Evolutionary conservation across 2,113 vertebrate species (phyloP).

Genomic region (Asarcornis scutulata): DNA sequence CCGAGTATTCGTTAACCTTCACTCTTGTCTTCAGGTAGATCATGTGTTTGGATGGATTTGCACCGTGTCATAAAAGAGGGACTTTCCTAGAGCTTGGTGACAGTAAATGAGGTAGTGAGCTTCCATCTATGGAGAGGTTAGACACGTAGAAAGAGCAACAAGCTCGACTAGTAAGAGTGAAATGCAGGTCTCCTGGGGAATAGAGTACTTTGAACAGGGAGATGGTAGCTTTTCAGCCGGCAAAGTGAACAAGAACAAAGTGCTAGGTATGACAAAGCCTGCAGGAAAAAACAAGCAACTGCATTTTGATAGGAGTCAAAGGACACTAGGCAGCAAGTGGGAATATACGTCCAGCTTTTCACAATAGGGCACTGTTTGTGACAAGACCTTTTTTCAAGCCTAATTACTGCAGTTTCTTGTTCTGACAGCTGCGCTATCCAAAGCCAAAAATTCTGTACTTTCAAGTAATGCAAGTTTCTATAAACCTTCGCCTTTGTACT

Average conservation of each 20-base stretch:
- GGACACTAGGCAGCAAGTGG: not conserved
- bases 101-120: not conserved
- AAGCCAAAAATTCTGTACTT: not conserved
- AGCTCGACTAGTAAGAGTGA: not conserved
- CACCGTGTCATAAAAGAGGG: not conserved
- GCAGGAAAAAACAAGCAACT: accelerated
- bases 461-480: not conserved
- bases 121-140: accelerated
- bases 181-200: not conserved
- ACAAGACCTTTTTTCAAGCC: not conserved
- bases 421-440: not conserved
- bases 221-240: not conserved
- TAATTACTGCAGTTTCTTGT: not conserved
- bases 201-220: not conserved
- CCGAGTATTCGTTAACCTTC: not conserved
- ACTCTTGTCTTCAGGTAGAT: not conserved
- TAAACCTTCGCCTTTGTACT: not conserved
- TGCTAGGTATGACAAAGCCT: not conserved
- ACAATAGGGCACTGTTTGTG: not conserved
- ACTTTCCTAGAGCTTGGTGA: not conserved
- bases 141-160: not conserved
- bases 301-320: not conserved
- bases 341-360: not conserved
- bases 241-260: not conserved
- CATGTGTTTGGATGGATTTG: not conserved